Conservation (phyloP, 2,797 vertebrate genomes). For the Kryptopterus vitreolus region DNA sequence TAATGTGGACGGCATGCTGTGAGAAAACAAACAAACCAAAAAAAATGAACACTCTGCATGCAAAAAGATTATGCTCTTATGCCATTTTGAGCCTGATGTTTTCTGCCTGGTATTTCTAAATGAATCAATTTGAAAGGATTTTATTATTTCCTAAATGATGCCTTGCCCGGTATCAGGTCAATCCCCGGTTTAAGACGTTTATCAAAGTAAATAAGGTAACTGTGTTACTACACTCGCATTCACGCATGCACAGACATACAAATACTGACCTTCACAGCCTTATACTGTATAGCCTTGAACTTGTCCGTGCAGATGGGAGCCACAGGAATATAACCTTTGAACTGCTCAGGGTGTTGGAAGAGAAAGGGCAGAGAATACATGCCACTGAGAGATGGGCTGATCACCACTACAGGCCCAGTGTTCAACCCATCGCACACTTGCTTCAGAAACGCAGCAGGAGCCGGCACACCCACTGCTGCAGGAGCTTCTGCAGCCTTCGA, state of each 20-base stretch:
- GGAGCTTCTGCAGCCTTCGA: slow-evolving; percentile 81
- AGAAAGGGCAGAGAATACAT: slow-evolving; percentile 96
- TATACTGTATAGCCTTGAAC: slow-evolving; percentile 80
- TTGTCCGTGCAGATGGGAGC: slow-evolving; percentile 96
- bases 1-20: not conserved
- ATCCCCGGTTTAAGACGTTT: not conserved
- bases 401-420: slow-evolving; percentile 78
- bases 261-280: slow-evolving; percentile 73
- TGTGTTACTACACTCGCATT: too few species aligned
- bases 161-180: not conserved
- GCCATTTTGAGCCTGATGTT: not conserved
- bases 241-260: not conserved
- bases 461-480: slow-evolving; percentile 75
- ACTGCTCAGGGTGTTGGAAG: slow-evolving; percentile 73
- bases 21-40: not conserved
- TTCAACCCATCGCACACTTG: slow-evolving; percentile 79
- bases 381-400: slow-evolving; percentile 95
- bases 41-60: not conserved
- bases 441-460: slow-evolving; percentile 79
- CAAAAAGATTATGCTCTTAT: not conserved
- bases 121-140: too few species aligned
- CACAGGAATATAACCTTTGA: slow-evolving; percentile 86
- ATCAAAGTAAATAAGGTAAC: not conserved
- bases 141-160: not conserved
- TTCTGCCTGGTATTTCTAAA: not conserved